Conservation (phyloP, 2,888 invertebrate genomes). For the Meiosimyza decipiens region DNA sequence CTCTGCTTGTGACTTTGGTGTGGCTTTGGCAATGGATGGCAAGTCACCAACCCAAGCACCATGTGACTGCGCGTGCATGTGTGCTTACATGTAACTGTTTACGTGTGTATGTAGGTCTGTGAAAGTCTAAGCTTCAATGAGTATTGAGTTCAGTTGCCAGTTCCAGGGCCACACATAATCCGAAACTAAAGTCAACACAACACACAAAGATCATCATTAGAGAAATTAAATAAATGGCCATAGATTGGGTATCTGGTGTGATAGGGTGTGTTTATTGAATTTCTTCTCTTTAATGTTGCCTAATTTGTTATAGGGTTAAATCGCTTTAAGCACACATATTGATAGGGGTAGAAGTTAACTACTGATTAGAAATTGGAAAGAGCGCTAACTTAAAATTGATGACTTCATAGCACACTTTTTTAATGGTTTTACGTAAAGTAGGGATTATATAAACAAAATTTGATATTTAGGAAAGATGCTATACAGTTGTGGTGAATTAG, state of each 20-base stretch:
- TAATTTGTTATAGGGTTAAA: not conserved
- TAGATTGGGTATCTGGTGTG: not conserved
- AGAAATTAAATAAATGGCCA: conserved; percentile 21
- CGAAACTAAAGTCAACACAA: conserved; percentile 54
- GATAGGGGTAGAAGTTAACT: conserved; percentile 20
- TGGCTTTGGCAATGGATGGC: conserved; percentile 17
- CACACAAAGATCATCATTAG: conserved; percentile 49
- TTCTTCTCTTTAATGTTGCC: not conserved
- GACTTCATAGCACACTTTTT: too few species aligned
- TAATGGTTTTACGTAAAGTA: too few species aligned
- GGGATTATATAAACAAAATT: too few species aligned
- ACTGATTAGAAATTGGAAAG: conserved; percentile 29
- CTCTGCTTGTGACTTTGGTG: conserved; percentile 61
- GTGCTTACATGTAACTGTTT: conserved; percentile 7
- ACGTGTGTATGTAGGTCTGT: conserved; percentile 14
- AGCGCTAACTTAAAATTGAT: conserved; percentile 7
- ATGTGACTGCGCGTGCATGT: conserved; percentile 32
- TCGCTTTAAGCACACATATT: not conserved
- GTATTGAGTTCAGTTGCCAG: conserved; percentile 59
- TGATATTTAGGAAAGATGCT: too few species aligned
- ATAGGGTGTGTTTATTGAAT: conserved; percentile 8
- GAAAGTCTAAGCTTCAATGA: conserved; percentile 40
- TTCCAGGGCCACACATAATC: conserved; percentile 50
- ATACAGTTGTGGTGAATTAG: too few species aligned
- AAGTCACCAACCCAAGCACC: conserved; percentile 32